Evolutionary conservation across 2,888 invertebrate genomes (phyloP), one percentile per base, ranked within the genome.

Genomic region (Phyllotreta striolata): DNA sequence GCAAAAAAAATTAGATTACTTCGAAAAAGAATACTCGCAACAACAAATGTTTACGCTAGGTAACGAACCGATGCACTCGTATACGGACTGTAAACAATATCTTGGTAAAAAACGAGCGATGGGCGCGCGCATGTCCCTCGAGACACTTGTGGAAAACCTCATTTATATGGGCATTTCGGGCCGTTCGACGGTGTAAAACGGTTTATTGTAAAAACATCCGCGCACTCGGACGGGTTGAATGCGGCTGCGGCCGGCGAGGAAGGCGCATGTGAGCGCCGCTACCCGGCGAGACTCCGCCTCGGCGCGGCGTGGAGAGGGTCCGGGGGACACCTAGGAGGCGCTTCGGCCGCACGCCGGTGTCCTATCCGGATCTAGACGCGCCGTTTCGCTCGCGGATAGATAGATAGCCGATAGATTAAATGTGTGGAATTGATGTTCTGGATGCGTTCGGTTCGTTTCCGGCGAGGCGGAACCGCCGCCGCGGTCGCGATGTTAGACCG

Each of bases 161-260:
- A 56, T 64, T 63, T 66, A 61, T 62, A 37, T 59, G 55, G 60
- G 55, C 65, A 67, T 68, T 66, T 62, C n/a, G n/a, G n/a, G n/a
- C n/a, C n/a, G n/a, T n/a, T 24, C 24, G 24, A 24, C 24, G 24
- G 47, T 47, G 34, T 62, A 56, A 59, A 58, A 52, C 37, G 38
- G 38, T 52, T 6, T 52, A 24, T 24, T 1, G 46, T 68, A 68
- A 65, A n/a, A 70, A 75, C 77, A 75, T 75, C 78, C 79, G 78
- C 78, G 78, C 79, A 79, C 77, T 69, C 70, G 70, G 72, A 74
- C 76, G 73, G 77, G 73, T 74, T 73, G 76, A 73, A 71, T 70
- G 73, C 77, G 77, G 78, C 77, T 77, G 78, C 73, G 57, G 65
- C 12, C n/a, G 37, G 40, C 9, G 24, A 5, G 35, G 70, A 67